Base-by-base conservation (phyloP, 2,888 invertebrate genomes). In the Tenthredo distinguenda region DNA sequence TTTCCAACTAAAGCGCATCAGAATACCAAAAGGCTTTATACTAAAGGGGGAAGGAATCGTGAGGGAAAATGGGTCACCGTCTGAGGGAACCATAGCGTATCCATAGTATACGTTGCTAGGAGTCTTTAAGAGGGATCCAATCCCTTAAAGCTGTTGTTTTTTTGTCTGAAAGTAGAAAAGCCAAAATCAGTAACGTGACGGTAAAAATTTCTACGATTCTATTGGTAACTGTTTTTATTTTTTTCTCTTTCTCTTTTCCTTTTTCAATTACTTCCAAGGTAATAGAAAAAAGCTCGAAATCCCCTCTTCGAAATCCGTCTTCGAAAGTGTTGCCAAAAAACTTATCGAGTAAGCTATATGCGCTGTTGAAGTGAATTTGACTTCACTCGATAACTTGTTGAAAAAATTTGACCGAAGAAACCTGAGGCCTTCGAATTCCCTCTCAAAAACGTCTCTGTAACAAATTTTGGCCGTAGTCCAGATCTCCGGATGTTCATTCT, bases 1-100 rank as follows among this genome's bases (percentile, higher is more conserved):
- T 77, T 77, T 34, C 50, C 6, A 26, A 50, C 76, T 47, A 50
- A 47, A 77, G 76, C 47, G 50, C 76, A 50, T 77, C 76, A 15
- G 76, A 74, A 74, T 74, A 74, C 40, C 21, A 74, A 74, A 74
- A 74, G 72, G 72, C 43, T 43, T 74, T 74, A 31, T 40, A 21
- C 72, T 43, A 43, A 40, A 40, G 72, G n/a, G 68, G 34, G 68
- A 68, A 18, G 68, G 37, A n/a, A 21, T 21, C 72, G 72, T 43
- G 43, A 15, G 72, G 21, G 43, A 40, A 74, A 74, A 74, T 74
- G 72, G 72, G 40, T 43, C 43, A 74, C 72, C 72, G 40, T 72
- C 21, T 12, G 15, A 72, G 21, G 72, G 72, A 21, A 21, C 72
- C 40, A 72, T 72, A 43, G 43, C 34, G 72, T 72, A 72, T 72